These are phyloP conservation scores for Acronicta psi DNA, from an alignment of 2,888 invertebrate genomes.

Conservation along the genomic window DNA sequence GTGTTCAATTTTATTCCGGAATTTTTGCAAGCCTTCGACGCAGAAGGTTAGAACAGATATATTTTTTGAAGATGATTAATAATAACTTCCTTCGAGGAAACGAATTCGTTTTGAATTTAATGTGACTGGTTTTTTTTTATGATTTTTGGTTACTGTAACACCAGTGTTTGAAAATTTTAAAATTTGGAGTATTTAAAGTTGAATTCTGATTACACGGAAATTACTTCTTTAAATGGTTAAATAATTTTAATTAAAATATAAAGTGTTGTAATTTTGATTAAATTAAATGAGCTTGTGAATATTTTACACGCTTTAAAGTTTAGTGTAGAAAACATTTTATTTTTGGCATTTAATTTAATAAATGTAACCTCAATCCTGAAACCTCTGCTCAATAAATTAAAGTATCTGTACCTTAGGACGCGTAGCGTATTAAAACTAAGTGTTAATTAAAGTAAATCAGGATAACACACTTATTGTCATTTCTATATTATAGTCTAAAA, in stretches of 20 bases:
- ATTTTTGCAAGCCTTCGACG: slow-evolving; percentile 66
- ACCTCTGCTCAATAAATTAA: neutral
- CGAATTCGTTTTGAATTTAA: slow-evolving; percentile 46
- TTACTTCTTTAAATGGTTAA: slow-evolving; percentile 8
- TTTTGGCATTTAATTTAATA: neutral
- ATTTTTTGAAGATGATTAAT: slow-evolving; percentile 79
- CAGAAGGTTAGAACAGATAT: slow-evolving; percentile 67
- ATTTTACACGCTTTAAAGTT: neutral
- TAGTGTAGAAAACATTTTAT: too few species aligned
- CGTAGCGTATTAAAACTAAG: neutral
- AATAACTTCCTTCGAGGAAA: slow-evolving; percentile 79
- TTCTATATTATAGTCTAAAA: slow-evolving; percentile 26
- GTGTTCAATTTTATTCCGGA: slow-evolving; percentile 72
- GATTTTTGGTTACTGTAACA: slow-evolving; percentile 27
- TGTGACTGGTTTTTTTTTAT: slow-evolving; percentile 44
- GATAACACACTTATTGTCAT: slow-evolving; percentile 22
- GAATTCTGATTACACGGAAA: slow-evolving; percentile 1
- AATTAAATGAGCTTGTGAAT: slow-evolving; percentile 12
- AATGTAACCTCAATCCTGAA: too few species aligned
- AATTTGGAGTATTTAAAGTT: neutral
- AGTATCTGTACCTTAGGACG: neutral
- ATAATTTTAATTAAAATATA: slow-evolving; percentile 9
- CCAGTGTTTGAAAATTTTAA: slow-evolving; percentile 1
- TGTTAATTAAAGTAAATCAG: slow-evolving; percentile 4
- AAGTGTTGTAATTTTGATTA: slow-evolving; percentile 15